phyloP scores from a whole-genome alignment of 1,140 invertebrate species.

The Drosophila melanogaster region DNA sequence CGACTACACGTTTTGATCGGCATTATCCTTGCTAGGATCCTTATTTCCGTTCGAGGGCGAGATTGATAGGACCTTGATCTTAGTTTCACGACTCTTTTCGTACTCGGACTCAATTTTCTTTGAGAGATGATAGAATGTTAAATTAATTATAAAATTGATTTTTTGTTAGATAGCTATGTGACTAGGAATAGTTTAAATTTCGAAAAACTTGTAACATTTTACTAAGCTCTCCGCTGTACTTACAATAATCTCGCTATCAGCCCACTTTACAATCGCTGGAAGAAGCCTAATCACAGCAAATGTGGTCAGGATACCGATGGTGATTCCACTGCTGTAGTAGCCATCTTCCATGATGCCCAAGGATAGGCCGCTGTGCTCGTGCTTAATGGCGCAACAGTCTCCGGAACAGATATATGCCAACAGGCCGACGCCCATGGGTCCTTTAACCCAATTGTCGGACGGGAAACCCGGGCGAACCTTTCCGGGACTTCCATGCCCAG shows the following conservation, averaged over 20 bases:
- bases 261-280: constrained; percentile 1
- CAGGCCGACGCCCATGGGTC: constrained; percentile 2
- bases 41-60: background rate
- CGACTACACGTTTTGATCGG: background rate
- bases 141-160: background rate
- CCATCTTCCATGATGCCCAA: background rate
- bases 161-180: background rate
- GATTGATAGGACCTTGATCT: background rate
- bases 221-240: background rate
- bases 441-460: constrained; percentile 1
- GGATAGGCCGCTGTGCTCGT: constrained; percentile 1
- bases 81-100: background rate
- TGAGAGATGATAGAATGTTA: background rate
- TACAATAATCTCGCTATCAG: background rate
- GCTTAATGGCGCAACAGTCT: background rate
- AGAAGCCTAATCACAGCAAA: background rate
- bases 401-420: background rate
- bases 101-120: background rate
- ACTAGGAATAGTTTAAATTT: no score
- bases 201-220: background rate
- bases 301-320: background rate
- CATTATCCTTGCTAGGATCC: background rate
- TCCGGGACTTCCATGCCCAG: background rate
- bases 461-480: background rate
- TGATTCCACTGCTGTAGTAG: background rate